Conservation (phyloP, 2,797 vertebrate genomes). For the Harpagifer antarcticus region DNA sequence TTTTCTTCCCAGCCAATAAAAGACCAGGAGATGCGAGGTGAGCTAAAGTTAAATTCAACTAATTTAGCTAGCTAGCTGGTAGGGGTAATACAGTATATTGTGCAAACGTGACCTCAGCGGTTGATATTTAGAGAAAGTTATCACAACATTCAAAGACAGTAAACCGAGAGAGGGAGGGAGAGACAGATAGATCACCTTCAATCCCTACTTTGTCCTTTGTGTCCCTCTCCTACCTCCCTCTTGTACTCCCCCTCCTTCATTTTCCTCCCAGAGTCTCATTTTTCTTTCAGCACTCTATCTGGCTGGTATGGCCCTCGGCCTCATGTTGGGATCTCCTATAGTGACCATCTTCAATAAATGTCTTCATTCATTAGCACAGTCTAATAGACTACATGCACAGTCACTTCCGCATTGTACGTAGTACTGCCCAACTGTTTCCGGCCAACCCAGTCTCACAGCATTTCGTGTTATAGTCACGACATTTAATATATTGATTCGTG, state of each 20-base stretch:
- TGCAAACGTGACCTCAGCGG: too few relatives aligned
- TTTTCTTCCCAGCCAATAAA: too few relatives aligned
- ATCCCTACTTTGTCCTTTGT: slow-evolving; percentile 63
- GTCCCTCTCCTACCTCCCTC: slow-evolving; percentile 44
- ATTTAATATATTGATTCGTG: too few relatives aligned
- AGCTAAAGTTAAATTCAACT: too few relatives aligned
- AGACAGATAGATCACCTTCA: slow-evolving; percentile 63
- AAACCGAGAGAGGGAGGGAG: background rate
- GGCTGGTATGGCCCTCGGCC: slow-evolving; percentile 52
- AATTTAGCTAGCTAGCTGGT: too few relatives aligned
- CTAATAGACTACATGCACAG: slow-evolving; percentile 37
- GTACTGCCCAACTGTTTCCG: too few relatives aligned
- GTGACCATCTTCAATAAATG: slow-evolving; percentile 75
- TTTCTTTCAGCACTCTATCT: slow-evolving; percentile 68
- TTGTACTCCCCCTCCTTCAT: slow-evolving; percentile 30
- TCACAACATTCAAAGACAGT: background rate
- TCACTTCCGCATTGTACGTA: too few relatives aligned
- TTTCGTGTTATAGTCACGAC: too few relatives aligned
- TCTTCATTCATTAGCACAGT: slow-evolving; percentile 71
- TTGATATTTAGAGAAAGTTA: too few relatives aligned
- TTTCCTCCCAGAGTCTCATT: slow-evolving; percentile 66
- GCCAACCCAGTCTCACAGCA: too few relatives aligned
- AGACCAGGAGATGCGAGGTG: too few relatives aligned
- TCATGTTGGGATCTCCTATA: slow-evolving; percentile 70
- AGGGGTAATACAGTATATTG: too few relatives aligned